Percentiles rank a stretch among this genome's conserved stretches.
Evolutionary conservation across 2,797 vertebrate genomes (phyloP).

Genomic region (Bryconaethiops microstoma): DNA sequence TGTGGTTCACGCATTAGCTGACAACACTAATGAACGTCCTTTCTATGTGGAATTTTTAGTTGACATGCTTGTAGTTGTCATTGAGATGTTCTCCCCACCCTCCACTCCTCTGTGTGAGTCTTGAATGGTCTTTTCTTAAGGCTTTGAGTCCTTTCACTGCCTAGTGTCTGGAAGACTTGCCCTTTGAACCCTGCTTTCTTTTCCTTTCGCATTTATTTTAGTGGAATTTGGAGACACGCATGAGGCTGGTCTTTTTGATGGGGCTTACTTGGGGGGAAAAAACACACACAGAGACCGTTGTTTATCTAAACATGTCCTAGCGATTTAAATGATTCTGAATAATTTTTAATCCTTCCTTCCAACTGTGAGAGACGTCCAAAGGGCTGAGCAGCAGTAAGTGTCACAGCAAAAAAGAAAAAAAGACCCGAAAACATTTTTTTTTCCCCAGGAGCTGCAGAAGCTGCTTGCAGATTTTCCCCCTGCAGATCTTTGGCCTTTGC

Average conservation of each 20-base stretch:
- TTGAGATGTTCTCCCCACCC: slow-evolving; percentile 11
- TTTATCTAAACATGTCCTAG: background rate
- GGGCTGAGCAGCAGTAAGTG: slow-evolving; percentile 13
- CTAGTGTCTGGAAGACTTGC: slow-evolving; percentile 5
- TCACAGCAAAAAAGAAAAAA: background rate
- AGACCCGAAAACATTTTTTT: background rate
- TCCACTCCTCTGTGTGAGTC: background rate
- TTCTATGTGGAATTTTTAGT: slow-evolving; percentile 4
- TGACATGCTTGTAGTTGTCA: slow-evolving; percentile 22
- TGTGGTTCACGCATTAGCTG: background rate
- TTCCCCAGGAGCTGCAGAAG: slow-evolving; percentile 49
- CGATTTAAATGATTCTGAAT: background rate
- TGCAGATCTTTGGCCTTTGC: slow-evolving; percentile 18
- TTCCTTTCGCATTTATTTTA: slow-evolving; percentile 1
- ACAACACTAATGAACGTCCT: slow-evolving; percentile 3
- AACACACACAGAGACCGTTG: background rate
- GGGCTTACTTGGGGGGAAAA: background rate
- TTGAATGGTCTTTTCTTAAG: slow-evolving; percentile 21
- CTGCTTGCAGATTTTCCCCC: slow-evolving; percentile 36
- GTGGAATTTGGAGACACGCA: background rate
- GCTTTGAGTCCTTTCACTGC: background rate
- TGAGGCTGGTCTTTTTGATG: background rate
- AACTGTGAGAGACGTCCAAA: background rate
- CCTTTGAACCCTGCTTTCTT: slow-evolving; percentile 25
- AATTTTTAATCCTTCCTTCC: background rate